A percentile compares a stretch with the other conserved stretches of the same genome.
These are phyloP conservation scores for Ctenochaetus hawaiiensis DNA, from an alignment of 2,797 vertebrate genomes.

Conservation along the genomic window DNA sequence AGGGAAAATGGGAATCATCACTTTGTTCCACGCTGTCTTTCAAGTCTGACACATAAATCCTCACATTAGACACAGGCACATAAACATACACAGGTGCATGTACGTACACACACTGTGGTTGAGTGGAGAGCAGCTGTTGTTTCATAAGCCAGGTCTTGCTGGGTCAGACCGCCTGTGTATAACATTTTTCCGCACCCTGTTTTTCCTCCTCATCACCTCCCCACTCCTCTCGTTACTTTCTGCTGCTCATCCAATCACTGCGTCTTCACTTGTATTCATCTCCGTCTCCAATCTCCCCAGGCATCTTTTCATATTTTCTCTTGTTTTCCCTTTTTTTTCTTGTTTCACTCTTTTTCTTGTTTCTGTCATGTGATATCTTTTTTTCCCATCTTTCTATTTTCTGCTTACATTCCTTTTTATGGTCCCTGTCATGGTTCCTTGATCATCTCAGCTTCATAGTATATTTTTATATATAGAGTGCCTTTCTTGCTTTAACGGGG, in stretches of 20 bases:
- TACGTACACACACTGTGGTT: slow-evolving; percentile 10
- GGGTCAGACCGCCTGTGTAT: slow-evolving; percentile 58
- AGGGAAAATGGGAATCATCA: slow-evolving; percentile 58
- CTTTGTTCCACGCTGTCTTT: slow-evolving; percentile 69
- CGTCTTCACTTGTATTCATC: slow-evolving; percentile 32
- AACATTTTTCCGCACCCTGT: slow-evolving; percentile 46
- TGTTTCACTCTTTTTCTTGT: background rate
- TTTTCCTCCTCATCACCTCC: slow-evolving; percentile 26
- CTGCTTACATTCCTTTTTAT: slow-evolving; percentile 31
- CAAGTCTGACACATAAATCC: slow-evolving; percentile 7
- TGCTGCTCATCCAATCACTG: slow-evolving; percentile 27
- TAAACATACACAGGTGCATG: slow-evolving; percentile 34
- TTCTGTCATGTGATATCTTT: slow-evolving; percentile 28
- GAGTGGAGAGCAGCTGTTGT: slow-evolving; percentile 53
- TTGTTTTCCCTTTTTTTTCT: slow-evolving; percentile 1
- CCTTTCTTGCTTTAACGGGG: slow-evolving; percentile 34
- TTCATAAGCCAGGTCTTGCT: slow-evolving; percentile 64
- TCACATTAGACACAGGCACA: slow-evolving; percentile 17
- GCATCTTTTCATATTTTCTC: slow-evolving; percentile 45
- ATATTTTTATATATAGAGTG: slow-evolving; percentile 51
- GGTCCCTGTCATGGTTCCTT: slow-evolving; percentile 45
- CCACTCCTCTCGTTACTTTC: slow-evolving; percentile 12
- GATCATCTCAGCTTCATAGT: slow-evolving; percentile 39
- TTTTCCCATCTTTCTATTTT: slow-evolving; percentile 38
- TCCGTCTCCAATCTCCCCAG: slow-evolving; percentile 20